Base-by-base conservation (phyloP, 2,888 invertebrate species). In the Dryococelus australis region DNA sequence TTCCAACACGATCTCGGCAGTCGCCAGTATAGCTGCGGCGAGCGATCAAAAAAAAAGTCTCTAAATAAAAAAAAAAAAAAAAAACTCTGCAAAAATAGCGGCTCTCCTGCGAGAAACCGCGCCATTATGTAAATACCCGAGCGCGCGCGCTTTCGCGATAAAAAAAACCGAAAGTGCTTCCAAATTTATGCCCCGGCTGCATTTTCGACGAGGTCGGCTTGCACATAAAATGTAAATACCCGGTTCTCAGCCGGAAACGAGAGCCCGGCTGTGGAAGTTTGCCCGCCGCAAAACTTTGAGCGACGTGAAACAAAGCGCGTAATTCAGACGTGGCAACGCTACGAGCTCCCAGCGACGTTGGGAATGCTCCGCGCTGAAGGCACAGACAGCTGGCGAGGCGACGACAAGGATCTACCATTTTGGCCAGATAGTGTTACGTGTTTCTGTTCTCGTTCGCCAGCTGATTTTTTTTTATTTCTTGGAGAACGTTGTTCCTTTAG, bases 141-240 rank as follows among this genome's bases (percentile, higher is more conserved):
- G 51, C 20, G 13, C 51, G 51, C 12, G 65, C 65, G 65, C 65
- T 16, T 20, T 16, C 8, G 51, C 13, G 51, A 51, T 20, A 20
- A 12, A 51, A 20, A 51, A 12, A 51, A 4, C 51, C 8, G 20
- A 12, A 24, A 65, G 65, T 24, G 10, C 65, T 51, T 51, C 51
- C 51, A 9, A 65, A 65, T 65, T 65, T 65, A 65, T 65, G 65
- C 65, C 24, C 65, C 65, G 0, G 24, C 65, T 65, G 65, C 65
- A 65, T 65, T 65, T 65, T 65, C n/a, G 51, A 65, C 65, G 65
- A 20, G 24, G 65, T 24, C 65, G 16, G 65, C 65, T 65, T 65
- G 65, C 65, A n/a, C 65, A 65, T 65, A 65, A 65, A 65, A 65
- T 65, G 65, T n/a, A 65, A 65, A 65, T 65, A 65, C 65, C 16